Base-by-base conservation (phyloP, 1,140 invertebrate genomes). In the Drosophila littoralis region DNA sequence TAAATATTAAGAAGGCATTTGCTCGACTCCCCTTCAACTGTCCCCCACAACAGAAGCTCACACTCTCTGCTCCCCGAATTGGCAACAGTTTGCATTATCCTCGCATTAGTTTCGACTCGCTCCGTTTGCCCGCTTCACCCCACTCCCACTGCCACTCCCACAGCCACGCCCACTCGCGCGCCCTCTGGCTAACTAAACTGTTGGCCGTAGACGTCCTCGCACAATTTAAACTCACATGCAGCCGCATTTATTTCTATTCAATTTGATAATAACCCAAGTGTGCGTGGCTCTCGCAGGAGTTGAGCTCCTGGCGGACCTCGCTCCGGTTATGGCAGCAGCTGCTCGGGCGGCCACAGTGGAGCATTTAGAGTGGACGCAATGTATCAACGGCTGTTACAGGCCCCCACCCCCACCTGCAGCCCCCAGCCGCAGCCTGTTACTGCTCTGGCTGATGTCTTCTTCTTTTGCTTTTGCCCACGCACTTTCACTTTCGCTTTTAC, bases 171-270 rank as follows among this genome's bases (percentile, higher is more conserved):
- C 15, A 28, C 28, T 12, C 6, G n/a, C 6, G 6, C 22, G 17
- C 10, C 10, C 12, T 35, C n/a, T 59, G 10, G 32, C n/a, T 6
- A 13, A 28, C 17, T 15, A 8, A 8, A 10, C 10, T 28, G 17
- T 12, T 33, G 28, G 10, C 22, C 28, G 9, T 28, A 5, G 15
- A 17, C 40, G 15, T 43, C 43, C 52, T 42, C 46, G 58, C 63
- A 75, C 65, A 83, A 79, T 85, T 86, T 88, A 55, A 76, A 75
- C 83, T 88, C 83, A 79, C 71, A 85, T 88, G 82, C 77, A 85
- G 79, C 79, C 76, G 83, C 75, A 86, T 86, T 86, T 86, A 86
- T 88, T 86, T 86, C 84, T 88, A 88, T 86, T 86, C 83, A 86
- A 86, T 86, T 86, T 88, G 79, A 86, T 86, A 86, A 88, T 86